Evolutionary conservation across 2,797 vertebrate genomes (phyloP).

Genomic region (Eulemur rubriventer): DNA sequence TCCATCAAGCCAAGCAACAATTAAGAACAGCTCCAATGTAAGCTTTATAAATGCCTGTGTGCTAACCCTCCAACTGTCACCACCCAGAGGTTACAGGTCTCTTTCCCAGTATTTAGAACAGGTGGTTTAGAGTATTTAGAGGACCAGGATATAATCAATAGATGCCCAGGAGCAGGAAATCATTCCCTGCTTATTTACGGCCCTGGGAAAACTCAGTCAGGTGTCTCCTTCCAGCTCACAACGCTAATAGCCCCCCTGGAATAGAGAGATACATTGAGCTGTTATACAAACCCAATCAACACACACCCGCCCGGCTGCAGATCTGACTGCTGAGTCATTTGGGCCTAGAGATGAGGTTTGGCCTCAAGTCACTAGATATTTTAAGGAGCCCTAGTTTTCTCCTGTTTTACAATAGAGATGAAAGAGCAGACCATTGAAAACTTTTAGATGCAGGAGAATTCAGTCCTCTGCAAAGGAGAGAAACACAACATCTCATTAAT

Average conservation of each 20-base stretch:
- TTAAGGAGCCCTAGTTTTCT: conserved; percentile 6
- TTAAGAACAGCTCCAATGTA: conserved; percentile 78
- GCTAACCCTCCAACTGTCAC: conserved; percentile 60
- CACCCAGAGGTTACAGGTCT: conserved; percentile 58
- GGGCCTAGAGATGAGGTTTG: conserved; percentile 61
- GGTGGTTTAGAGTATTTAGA: conserved; percentile 26
- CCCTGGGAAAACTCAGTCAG: conserved; percentile 60
- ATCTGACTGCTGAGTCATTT: conserved; percentile 68
- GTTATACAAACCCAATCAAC: conserved; percentile 37
- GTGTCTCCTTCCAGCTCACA: conserved; percentile 64
- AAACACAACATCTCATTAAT: conserved; percentile 57
- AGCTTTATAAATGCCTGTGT: conserved; percentile 77
- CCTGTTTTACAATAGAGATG: conserved; percentile 11
- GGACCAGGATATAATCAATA: conserved; percentile 68
- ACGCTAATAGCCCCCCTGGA: conserved; percentile 57
- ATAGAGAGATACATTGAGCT: neutral
- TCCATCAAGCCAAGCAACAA: conserved; percentile 79
- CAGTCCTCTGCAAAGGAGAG: conserved; percentile 55
- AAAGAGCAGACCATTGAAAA: conserved; percentile 57
- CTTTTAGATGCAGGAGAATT: conserved; percentile 51
- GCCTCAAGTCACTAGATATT: conserved; percentile 56
- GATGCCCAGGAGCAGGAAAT: conserved; percentile 61
- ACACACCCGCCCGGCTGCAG: conserved; percentile 44
- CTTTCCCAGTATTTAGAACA: conserved; percentile 74
- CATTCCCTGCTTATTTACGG: conserved; percentile 72